A percentile compares a stretch with the other conserved stretches of the same genome.
Conservation (phyloP, 2,797 vertebrate species). For the Lepilemur ruficaudatus region DNA sequence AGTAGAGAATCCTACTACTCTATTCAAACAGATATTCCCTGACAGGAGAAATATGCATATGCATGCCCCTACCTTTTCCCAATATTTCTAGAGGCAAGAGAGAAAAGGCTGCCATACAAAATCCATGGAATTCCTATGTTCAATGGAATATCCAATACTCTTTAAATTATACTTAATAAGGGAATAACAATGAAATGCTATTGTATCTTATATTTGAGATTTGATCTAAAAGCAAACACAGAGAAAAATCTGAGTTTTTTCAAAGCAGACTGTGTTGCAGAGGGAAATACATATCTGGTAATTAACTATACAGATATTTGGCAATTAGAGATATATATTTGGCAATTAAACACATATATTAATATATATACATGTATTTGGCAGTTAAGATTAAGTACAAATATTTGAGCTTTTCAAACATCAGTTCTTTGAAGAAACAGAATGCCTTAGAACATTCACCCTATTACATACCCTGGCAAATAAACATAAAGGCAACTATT, state of each 20-base stretch:
- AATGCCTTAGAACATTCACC: conserved; percentile 41
- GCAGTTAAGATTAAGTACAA: conserved; percentile 23
- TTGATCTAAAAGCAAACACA: conserved; percentile 35
- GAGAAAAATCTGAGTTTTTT: neutral
- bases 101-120: neutral
- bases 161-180: neutral
- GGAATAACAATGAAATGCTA: neutral
- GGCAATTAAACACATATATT: neutral
- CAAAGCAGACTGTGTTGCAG: neutral
- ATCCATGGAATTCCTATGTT: neutral
- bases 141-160: neutral
- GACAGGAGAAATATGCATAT: neutral
- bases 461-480: conserved; percentile 48
- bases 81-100: neutral
- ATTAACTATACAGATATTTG: neutral
- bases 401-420: conserved; percentile 69
- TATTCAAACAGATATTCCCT: neutral
- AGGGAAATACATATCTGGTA: neutral
- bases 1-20: neutral
- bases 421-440: conserved; percentile 49
- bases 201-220: neutral
- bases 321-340: neutral
- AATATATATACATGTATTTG: neutral
- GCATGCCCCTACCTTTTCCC: neutral
- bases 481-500: conserved; percentile 60